Percentiles rank a stretch among this genome's conserved stretches.
phyloP scores from a whole-genome alignment of 1,140 invertebrate species.

The Monochamus saltuarius region DNA sequence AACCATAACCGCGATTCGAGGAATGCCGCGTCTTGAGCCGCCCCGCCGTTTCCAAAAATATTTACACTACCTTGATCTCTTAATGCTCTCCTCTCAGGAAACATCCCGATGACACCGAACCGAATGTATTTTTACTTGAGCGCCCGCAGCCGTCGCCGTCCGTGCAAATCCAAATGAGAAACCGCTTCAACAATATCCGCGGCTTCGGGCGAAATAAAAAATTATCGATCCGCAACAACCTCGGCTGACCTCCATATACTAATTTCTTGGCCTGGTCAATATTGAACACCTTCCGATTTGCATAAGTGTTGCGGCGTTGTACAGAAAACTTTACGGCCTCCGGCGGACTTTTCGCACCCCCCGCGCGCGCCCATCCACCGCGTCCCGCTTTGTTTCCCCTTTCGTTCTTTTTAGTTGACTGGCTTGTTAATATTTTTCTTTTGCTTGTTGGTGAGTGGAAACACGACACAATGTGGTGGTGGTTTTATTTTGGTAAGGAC shows the following conservation, averaged over 20 bases:
- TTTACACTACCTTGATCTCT: no score
- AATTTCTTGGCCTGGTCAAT: constrained; percentile 5
- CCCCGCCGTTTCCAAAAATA: no score
- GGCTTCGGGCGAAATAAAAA: background rate
- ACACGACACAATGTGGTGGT: constrained; percentile 37
- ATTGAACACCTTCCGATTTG: constrained; percentile 18
- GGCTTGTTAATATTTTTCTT: constrained; percentile 27
- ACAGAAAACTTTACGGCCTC: background rate
- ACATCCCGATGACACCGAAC: background rate
- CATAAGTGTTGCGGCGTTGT: constrained; percentile 23
- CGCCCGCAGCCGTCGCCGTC: no score
- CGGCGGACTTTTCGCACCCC: constrained; percentile 15
- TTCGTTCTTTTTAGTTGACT: constrained; percentile 9
- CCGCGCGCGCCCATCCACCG: background rate
- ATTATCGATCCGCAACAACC: constrained; percentile 11
- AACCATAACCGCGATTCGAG: background rate
- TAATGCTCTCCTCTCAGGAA: background rate
- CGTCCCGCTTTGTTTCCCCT: background rate
- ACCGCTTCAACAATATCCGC: background rate
- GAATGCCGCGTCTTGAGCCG: background rate
- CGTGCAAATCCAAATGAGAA: background rate
- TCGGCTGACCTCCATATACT: background rate
- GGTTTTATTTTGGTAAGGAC: constrained; percentile 41
- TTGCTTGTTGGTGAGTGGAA: constrained; percentile 33
- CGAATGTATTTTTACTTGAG: background rate